Base-by-base conservation (phyloP, 1,140 invertebrate species). In the Papilio glaucus region DNA sequence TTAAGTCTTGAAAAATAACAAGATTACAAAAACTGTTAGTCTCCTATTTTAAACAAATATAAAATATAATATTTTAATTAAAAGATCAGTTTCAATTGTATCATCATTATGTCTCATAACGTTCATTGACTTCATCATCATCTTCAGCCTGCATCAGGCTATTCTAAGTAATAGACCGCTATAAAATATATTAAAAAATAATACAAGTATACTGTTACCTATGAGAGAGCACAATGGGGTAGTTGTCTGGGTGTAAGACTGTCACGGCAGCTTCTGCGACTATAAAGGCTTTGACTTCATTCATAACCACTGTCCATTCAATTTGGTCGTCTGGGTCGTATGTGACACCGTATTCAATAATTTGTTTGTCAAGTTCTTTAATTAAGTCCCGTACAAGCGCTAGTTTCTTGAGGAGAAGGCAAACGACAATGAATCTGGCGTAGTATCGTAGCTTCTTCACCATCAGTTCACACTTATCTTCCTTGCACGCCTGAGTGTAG, bases 401-500 rank as follows among this genome's bases (percentile, higher is more conserved):
- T 95, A 98, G 98, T 89, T 98, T 98, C 92, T 98, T 98, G 60
- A 99, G 94, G 80, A 99, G 94, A 74, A 99, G 95, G 93, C 98
- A 99, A 13, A 99, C 98, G 26, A 99, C 98, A 83, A 99, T 99
- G 90, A 99, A 99, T 65, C 98, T 95, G 21, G 98, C 98, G 92
- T 99, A 99, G 87, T 99, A 99, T 63, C 98, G 95, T 21, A 99
- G 93, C 92, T 99, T 99, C 92, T 99, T 99, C 57, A 99, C 98
- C 97, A 99, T 99, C 73, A 99, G 92, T 89, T 99, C 98, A 76
- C 97, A 98, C 85, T 97, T 96, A 93, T 99, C 98, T 90, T 99
- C 98, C 90, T 98, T 98, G 69, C 96, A 96, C 0, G 98, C 98
- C 84, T 98, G 95, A 49, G 98, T 98, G 88, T 99, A 99, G 89